Evolutionary conservation across 23 tunicate species (phyloP).

Genomic region (Halocynthia aurantium): DNA sequence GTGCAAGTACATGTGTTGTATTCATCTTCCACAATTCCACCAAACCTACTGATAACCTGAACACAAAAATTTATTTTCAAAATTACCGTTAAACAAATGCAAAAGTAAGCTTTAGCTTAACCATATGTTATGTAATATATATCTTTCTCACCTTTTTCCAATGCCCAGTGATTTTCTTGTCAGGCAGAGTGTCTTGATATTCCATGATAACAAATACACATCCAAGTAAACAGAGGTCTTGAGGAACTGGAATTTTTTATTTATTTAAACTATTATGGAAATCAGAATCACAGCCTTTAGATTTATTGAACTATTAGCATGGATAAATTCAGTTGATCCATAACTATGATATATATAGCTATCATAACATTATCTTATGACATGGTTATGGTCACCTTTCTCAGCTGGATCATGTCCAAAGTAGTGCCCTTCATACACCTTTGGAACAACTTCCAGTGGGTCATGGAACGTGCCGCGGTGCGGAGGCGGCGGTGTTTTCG

Average conservation of each 20-base stretch:
- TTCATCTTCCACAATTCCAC: slow-evolving; percentile 61
- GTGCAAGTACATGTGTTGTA: slow-evolving; percentile 49
- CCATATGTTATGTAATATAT: neutral
- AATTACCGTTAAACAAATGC: too few species aligned
- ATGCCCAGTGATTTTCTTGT: slow-evolving; percentile 24
- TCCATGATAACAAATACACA: slow-evolving; percentile 74
- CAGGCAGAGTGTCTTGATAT: slow-evolving; percentile 49
- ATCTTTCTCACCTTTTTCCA: slow-evolving; percentile 55
- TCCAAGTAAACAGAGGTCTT: slow-evolving; percentile 66
- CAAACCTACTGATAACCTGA: slow-evolving; percentile 62
- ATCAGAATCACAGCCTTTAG: neutral
- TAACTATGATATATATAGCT: too few species aligned
- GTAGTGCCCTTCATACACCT: slow-evolving; percentile 13
- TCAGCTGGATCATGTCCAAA: slow-evolving; percentile 26
- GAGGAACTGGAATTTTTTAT: slow-evolving; percentile 59
- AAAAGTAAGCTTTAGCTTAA: slow-evolving; percentile 22
- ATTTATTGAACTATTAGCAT: too few species aligned
- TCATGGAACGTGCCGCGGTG: slow-evolving; percentile 13
- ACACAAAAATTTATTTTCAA: neutral
- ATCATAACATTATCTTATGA: too few species aligned
- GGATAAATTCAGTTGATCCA: too few species aligned
- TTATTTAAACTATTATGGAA: neutral
- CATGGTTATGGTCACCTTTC: slow-evolving; percentile 1
- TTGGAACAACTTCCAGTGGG: slow-evolving; percentile 15
- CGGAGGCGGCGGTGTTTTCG: slow-evolving; percentile 17